Percentiles rank a stretch among this genome's conserved stretches.
Conservation (phyloP, 1,140 invertebrate species). For the Gerris buenoi region DNA sequence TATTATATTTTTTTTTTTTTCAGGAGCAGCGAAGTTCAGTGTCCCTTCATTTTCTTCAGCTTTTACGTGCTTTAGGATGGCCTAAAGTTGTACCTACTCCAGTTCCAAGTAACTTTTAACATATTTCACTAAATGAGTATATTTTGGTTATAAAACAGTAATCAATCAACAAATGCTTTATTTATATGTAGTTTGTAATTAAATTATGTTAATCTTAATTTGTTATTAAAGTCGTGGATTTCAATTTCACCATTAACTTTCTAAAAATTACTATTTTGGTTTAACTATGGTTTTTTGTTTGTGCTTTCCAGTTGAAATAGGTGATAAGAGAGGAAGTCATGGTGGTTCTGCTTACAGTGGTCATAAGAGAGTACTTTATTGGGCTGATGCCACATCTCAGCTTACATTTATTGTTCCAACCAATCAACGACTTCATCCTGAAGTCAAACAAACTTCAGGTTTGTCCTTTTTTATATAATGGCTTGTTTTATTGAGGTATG, state of each 20-base stretch:
- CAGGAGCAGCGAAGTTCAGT: conserved; percentile 34
- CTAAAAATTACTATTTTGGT: no score
- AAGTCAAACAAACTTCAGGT: conserved; percentile 16
- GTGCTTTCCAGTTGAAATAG: not conserved
- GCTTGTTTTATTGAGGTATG: no score
- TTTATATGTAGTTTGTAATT: no score
- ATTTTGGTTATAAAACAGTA: no score
- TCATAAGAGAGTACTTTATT: conserved; percentile 66
- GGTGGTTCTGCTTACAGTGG: conserved; percentile 50
- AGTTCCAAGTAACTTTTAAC: conserved; percentile 4
- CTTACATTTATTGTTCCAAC: conserved; percentile 89
- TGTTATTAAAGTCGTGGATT: no score
- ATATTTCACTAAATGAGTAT: no score
- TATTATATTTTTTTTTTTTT: conserved; percentile 8
- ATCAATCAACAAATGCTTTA: no score
- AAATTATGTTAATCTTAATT: no score
- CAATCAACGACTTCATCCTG: conserved; percentile 20
- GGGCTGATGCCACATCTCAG: conserved; percentile 89
- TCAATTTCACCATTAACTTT: no score
- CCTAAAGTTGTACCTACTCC: conserved; percentile 29
- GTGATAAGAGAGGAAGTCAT: conserved; percentile 7
- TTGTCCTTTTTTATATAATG: no score
- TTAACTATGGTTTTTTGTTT: not conserved
- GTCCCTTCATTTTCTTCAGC: conserved; percentile 59
- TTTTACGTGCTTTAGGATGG: conserved; percentile 69